Base-by-base conservation (phyloP, 2,888 invertebrate species). In the Plagiodera versicolora region DNA sequence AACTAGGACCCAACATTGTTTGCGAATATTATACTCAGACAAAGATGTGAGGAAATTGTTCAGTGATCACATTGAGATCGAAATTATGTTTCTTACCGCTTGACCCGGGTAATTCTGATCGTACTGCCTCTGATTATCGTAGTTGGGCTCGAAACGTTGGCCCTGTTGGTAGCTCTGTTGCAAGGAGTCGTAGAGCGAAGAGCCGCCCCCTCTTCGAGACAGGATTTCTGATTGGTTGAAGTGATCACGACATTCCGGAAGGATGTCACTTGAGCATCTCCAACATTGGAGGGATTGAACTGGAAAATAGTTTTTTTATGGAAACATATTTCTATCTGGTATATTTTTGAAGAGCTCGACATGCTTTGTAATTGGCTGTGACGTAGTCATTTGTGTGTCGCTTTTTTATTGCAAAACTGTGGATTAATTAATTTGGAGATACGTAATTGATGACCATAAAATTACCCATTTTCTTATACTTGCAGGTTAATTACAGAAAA, bases 221-320 rank as follows among this genome's bases (percentile, higher is more conserved):
- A 64, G 48, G 71, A 74, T 79, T 72, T 64, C 83, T 75, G 73
- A 80, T 58, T 83, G 82, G 72, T 88, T 85, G 83, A 91, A 90
- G 53, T 89, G 88, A 77, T 92, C 92, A 49, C 84, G 84, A 78
- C 92, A 92, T 70, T 85, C 83, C 9, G 84, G 84, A 67, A 89
- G 88, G 71, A 85, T 80, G 71, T 90, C 88, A 1, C 91, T 90
- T 0, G 89, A 86, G 72, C 92, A 92, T 9, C 87, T 85, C 89
- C 90, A 92, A 75, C 92, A 92, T 70, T 85, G 84, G 8, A 92
- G 79, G 3, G 88, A 83, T 62, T 84, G 84, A 69, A 87, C 89
- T 85, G 83, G 71, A 85, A 39, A 24, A 14, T 2, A 19, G 6
- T n/a, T 1, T n/a, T n/a, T 5, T 46, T 10, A 18, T 2, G 46